phyloP scores from a whole-genome alignment of 1,140 invertebrate species.

The Cepaea nemoralis region DNA sequence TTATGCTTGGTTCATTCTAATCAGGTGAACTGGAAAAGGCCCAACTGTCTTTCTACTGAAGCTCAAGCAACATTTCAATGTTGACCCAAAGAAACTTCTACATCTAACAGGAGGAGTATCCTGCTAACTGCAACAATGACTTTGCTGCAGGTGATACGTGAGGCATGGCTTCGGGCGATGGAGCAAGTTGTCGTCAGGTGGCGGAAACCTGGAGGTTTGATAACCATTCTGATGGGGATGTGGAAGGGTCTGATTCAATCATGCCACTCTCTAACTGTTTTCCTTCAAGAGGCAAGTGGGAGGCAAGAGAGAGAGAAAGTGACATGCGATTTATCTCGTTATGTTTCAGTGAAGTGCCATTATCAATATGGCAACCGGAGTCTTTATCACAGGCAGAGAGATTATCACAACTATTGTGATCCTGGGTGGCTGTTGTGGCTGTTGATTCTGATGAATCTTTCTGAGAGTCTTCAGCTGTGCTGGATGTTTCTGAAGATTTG shows the following conservation, averaged over 20 bases:
- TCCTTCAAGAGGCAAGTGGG: background rate
- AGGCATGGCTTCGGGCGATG: too few relatives aligned
- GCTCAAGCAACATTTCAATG: too few relatives aligned
- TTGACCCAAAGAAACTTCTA: too few relatives aligned
- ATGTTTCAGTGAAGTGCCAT: slow-evolving; percentile 1
- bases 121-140: too few relatives aligned
- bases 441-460: background rate
- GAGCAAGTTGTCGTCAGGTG: slow-evolving; percentile 21
- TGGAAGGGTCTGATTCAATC: slow-evolving; percentile 15
- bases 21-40: too few relatives aligned
- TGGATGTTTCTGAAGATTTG: background rate
- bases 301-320: background rate
- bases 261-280: background rate
- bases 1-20: too few relatives aligned
- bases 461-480: too few relatives aligned
- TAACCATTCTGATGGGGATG: slow-evolving; percentile 28
- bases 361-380: background rate
- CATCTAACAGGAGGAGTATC: too few relatives aligned
- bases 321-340: slow-evolving; percentile 5
- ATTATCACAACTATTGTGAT: background rate
- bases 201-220: slow-evolving; percentile 33
- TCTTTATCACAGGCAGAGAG: slow-evolving; percentile 22
- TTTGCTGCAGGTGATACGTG: too few relatives aligned
- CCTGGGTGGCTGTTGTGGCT: background rate
- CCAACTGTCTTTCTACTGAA: too few relatives aligned